Percentiles rank a stretch among this genome's conserved stretches.
Evolutionary conservation across 2,113 vertebrate species (phyloP).

Genomic region (Paraplagusia blochii): DNA sequence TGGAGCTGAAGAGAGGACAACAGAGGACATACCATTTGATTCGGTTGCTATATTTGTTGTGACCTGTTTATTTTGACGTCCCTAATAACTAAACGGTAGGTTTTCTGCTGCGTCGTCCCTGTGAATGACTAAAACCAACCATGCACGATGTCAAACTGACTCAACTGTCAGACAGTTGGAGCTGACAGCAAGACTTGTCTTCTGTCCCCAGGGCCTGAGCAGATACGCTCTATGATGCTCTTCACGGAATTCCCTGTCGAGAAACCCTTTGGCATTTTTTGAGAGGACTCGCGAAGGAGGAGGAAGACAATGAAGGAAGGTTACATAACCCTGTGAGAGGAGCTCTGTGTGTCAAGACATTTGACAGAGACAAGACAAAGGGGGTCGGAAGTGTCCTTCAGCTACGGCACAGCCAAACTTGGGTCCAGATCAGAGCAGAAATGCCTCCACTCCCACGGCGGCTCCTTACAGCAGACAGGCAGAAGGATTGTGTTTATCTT

Average conservation of each 20-base stretch:
- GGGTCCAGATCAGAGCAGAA: conserved; percentile 25
- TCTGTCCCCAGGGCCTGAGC: conserved; percentile 14
- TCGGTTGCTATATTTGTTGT: no score
- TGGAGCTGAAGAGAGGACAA: no score
- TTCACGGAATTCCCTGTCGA: conserved; percentile 30
- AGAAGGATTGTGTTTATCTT: conserved; percentile 31
- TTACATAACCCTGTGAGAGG: conserved; percentile 58
- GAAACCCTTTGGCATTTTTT: conserved; percentile 44
- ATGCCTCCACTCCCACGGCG: conserved; percentile 28
- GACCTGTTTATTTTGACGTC: no score
- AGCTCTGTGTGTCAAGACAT: conserved; percentile 49
- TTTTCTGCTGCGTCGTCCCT: background rate
- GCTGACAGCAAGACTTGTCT: conserved; percentile 7
- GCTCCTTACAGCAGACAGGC: conserved; percentile 36
- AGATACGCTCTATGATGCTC: conserved; percentile 21
- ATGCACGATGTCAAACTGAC: background rate
- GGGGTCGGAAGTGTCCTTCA: conserved; percentile 59
- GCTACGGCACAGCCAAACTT: conserved; percentile 37
- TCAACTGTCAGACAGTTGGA: background rate
- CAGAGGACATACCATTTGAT: no score
- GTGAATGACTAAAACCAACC: background rate
- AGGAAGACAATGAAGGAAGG: conserved; percentile 32
- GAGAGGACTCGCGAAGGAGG: conserved; percentile 25
- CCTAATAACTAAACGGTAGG: no score
- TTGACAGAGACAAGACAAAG: conserved; percentile 63